Percentiles rank a stretch among this genome's conserved stretches.
phyloP scores from a whole-genome alignment of 2,113 vertebrate species.

The Vicugna pacos region DNA sequence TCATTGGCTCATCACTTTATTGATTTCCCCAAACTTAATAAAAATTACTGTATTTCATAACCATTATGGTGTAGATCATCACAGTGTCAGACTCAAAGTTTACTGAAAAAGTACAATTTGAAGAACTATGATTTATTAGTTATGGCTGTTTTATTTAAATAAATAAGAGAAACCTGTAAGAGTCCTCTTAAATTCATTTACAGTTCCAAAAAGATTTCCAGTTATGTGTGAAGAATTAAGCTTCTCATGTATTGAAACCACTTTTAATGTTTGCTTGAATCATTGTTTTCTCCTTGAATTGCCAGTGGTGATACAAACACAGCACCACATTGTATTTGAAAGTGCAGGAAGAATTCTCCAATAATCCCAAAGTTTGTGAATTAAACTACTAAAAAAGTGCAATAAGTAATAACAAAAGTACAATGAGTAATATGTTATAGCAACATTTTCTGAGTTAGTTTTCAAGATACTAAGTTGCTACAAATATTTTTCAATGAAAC shows the following conservation, averaged over 20 bases:
- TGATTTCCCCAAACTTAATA: constrained; percentile 76
- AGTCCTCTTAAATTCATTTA: constrained; percentile 68
- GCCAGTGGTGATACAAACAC: constrained; percentile 36
- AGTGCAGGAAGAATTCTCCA: constrained; percentile 23
- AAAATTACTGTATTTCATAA: constrained; percentile 61
- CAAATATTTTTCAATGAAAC: constrained; percentile 51
- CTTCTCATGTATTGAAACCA: constrained; percentile 66
- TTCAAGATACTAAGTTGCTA: constrained; percentile 63
- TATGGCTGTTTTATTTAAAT: constrained; percentile 44
- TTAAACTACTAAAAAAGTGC: constrained; percentile 60
- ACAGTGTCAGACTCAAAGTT: constrained; percentile 48
- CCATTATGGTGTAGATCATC: constrained; percentile 64
- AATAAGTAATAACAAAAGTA: constrained; percentile 59
- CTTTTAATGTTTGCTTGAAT: constrained; percentile 58
- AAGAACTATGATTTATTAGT: constrained; percentile 58
- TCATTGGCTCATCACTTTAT: constrained; percentile 53
- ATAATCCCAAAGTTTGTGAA: constrained; percentile 60
- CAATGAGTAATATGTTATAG: constrained; percentile 52
- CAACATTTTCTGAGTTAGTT: constrained; percentile 64
- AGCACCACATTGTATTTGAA: constrained; percentile 34
- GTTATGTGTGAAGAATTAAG: constrained; percentile 58
- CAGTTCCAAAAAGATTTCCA: constrained; percentile 45
- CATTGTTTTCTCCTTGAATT: constrained; percentile 54
- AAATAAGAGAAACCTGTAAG: constrained; percentile 7
- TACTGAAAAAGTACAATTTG: constrained; percentile 58